Base-by-base conservation (phyloP, 2,113 vertebrate genomes). In the Brienomyrus longianalis region DNA sequence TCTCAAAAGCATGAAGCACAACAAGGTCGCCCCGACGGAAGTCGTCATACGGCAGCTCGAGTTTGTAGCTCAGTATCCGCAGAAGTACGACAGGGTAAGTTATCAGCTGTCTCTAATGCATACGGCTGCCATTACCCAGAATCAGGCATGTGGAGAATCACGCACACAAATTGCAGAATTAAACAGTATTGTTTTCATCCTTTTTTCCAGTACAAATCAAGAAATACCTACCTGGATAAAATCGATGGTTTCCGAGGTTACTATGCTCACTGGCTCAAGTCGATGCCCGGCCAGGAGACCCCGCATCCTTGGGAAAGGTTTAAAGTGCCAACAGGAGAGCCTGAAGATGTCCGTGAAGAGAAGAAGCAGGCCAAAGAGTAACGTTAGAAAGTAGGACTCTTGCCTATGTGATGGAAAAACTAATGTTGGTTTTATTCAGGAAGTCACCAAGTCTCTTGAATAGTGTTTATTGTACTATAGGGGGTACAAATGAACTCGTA, bases 161-260 rank as follows among this genome's bases (percentile, higher is more conserved):
- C 39, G 5, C 48, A 8, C 39, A 10, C 13, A 13, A 9, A 23
- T 45, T 13, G 66, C 19, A 19, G 13, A 88, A 66, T 31, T 45
- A 43, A 13, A 88, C n/a, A 31, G 15, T 47, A 10, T 27, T 80
- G 56, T 66, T 35, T 48, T 23, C 83, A 15, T 70, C 15, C 23
- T 70, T 86, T 21, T 88, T 93, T 92, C 31, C 91, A 99, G 98
- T 97, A 97, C 86, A 97, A 98, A 91, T 94, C 92, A 43, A 98
- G 95, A 93, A 98, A 99, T 94, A 94, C 91, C 0, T 99, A 98
- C 88, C 90, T 99, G 93, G 95, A 97, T 91, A 98, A 97, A 91
- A 97, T 99, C 0, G 96, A 99, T 43, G 97, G 98, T 39, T 99
- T 99, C 91, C 96, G 98, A 43, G 97, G 97, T 90, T 99, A 96